Evolutionary conservation across 1,140 invertebrate species (phyloP), one percentile per base, ranked within the genome.

Genomic region (Aphaenogaster rudis): DNA sequence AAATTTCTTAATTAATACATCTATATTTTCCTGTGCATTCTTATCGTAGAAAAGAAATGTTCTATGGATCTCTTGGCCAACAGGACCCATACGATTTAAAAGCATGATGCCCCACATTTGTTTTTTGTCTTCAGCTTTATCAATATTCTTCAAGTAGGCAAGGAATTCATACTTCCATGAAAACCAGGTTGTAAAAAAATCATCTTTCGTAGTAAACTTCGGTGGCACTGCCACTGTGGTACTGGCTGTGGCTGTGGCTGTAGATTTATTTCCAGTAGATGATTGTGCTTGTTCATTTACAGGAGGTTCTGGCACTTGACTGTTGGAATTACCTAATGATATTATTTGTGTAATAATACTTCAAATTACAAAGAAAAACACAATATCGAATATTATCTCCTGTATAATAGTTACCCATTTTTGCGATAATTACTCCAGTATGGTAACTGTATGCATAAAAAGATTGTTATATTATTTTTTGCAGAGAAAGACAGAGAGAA

Each of bases 1-100:
- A 71, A 91, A 88, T 28, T 90, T 90, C 7, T 80, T 11, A 9
- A 91, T 33, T 45, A 91, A 72, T 36, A 77, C 36, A 48, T 76
- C 17, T 71, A 90, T 21, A 33, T 91, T 45, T 11, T 82, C 11
- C n/a, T 7, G 17, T 0, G 74, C n/a, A 9, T 61, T 76, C 33
- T 33, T 11, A 52, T 64, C 28, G 3, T 88, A 17, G 36, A 88
- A 90, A 33, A 7, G 15, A 28, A 91, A 86, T 45, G 64, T 42
- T 13, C 33, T 86, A 33, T 52, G 21, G 15, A 88, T 88, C 28
- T 71, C 6, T 54, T 48, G 57, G 9, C 86, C 90, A 52, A 88
- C 3, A 8, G 86, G 81, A 7, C 88, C 90, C 82, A 91, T 91
- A 8, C 71, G 9, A 81, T 91, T 91, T 45, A 88, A n/a, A 15